Evolutionary conservation across 2,113 vertebrate genomes (phyloP).

Genomic region (Cebus imitator): DNA sequence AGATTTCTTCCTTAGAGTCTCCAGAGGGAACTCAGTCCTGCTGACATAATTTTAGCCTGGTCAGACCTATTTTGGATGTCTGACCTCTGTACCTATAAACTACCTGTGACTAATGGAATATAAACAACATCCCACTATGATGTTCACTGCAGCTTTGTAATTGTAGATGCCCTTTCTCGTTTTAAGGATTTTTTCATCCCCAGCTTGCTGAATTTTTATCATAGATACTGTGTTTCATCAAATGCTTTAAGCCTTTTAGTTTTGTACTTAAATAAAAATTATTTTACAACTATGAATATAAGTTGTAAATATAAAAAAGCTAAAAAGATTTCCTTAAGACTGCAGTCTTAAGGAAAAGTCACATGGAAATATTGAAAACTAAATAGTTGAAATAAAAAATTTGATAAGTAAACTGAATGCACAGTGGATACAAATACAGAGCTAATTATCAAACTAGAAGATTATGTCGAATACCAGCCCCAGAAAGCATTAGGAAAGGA

Average conservation of each 20-base stretch:
- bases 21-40: neutral
- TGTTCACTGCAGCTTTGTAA: neutral
- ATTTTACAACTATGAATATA: neutral
- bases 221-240: neutral
- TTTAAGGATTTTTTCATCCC: neutral
- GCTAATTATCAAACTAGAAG: neutral
- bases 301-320: neutral
- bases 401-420: neutral
- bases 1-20: neutral
- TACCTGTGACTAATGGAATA: neutral
- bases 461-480: neutral
- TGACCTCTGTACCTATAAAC: neutral
- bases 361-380: neutral
- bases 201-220: neutral
- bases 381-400: neutral
- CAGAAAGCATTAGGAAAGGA: neutral
- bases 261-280: neutral
- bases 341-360: neutral
- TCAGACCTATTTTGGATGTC: neutral
- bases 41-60: neutral
- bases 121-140: no score
- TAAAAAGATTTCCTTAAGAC: neutral
- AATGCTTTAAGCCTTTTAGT: neutral
- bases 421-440: neutral
- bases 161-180: neutral